Evolutionary conservation across 2,797 vertebrate species (phyloP), one percentile per base, ranked within the genome.

Genomic region (Australoheros facetus): DNA sequence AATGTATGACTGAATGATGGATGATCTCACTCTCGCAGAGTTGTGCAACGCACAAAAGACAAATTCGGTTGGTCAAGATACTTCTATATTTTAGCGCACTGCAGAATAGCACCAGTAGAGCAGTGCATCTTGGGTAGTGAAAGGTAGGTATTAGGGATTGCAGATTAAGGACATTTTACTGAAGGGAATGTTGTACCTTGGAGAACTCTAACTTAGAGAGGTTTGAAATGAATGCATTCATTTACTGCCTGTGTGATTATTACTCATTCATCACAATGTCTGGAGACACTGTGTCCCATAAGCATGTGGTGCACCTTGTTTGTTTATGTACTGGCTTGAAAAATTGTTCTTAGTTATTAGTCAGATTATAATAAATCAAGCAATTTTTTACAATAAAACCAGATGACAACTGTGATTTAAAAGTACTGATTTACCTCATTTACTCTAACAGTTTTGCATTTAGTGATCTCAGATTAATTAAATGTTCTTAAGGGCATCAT

Each of bases 41-140:
- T 82, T 88, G 89, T 89, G 83, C 80, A 91, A 89, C 71, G 62
- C 34, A 81, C 75, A 86, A 87, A 84, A 90, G 79, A 85, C 79
- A 88, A 88, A 90, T 91, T 87, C 71, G 74, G 86, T 91, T 87
- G 87, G 87, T 90, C 83, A 88, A 93, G 87, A 90, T 85, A 81
- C 91, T 93, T 91, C 88, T 87, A 89, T 71, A 82, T 86, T 91
- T 91, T 88, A 90, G 89, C 85, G 88, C 92, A 93, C 81, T 94
- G 93, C 94, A 94, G 92, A 90, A 88, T 88, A 87, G 89, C 85
- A 85, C 81, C 59, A 83, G 85, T 79, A 66, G 16, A 85, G 80
- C 87, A 86, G 71, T 89, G 90, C 89, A 94, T 88, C 69, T 58
- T 92, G 90, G 92, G 90, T 92, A 90, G 85, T 79, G 86, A 81